These are phyloP conservation scores for Aleiodes testaceus DNA, from an alignment of 2,888 invertebrate species.

Conservation along the genomic window DNA sequence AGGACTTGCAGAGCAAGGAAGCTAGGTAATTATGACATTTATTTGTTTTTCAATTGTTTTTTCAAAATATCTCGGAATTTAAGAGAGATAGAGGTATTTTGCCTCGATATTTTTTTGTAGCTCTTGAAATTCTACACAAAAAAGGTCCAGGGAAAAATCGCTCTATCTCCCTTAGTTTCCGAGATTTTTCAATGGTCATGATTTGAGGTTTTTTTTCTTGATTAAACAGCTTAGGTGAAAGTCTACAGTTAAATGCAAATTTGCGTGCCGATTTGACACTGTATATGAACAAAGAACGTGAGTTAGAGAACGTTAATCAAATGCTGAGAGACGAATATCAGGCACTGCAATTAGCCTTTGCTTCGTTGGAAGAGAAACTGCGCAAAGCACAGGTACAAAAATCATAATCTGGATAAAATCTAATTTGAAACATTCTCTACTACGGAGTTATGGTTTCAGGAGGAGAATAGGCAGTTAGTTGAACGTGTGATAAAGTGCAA, in stretches of 20 bases:
- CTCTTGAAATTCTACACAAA: no score
- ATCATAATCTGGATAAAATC: constrained; percentile 5
- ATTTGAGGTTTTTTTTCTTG: not conserved
- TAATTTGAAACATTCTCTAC: constrained; percentile 2
- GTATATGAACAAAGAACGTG: constrained; percentile 82
- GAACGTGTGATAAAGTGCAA: constrained; percentile 93
- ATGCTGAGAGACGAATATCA: constrained; percentile 95
- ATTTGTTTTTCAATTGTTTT: no score
- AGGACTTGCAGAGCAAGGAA: constrained; percentile 83
- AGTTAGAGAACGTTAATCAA: constrained; percentile 89
- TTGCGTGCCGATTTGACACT: constrained; percentile 83
- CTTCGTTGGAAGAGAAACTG: constrained; percentile 91
- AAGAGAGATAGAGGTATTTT: no score
- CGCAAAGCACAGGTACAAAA: constrained; percentile 82
- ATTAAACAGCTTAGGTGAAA: constrained; percentile 79
- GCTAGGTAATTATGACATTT: constrained; percentile 75
- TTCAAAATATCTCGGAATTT: no score
- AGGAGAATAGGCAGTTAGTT: constrained; percentile 88
- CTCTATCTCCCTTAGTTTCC: no score
- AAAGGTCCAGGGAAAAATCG: no score
- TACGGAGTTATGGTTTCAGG: constrained; percentile 76
- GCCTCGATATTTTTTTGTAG: no score
- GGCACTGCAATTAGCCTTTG: constrained; percentile 92
- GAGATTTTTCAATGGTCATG: no score
- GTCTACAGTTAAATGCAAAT: constrained; percentile 78